Conservation (phyloP, 2,113 vertebrate species). For the Hippocampus guttulatus region DNA sequence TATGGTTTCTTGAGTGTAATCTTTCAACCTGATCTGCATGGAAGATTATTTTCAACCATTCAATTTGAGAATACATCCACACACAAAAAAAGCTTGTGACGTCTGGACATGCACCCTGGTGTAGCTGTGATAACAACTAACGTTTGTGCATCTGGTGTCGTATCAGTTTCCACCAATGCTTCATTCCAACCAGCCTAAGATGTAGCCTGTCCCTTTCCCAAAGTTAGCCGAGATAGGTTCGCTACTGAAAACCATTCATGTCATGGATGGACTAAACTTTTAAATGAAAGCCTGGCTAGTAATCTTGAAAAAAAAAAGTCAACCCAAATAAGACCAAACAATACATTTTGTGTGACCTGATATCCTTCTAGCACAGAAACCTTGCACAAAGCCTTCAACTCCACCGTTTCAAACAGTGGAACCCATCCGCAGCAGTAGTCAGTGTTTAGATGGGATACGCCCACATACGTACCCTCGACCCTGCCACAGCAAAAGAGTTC, state of each 20-base stretch:
- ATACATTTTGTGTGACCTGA: not conserved
- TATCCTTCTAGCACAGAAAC: not conserved
- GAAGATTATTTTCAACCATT: not conserved
- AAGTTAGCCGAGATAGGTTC: not conserved
- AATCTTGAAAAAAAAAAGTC: not conserved
- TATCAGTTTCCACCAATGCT: not conserved
- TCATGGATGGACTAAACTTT: not conserved
- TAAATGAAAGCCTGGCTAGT: not conserved
- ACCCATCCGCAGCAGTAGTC: not conserved
- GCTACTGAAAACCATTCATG: not conserved
- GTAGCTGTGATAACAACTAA: not conserved
- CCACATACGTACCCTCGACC: slow-evolving; percentile 3
- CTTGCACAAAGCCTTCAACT: not conserved
- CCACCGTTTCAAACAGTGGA: slow-evolving; percentile 9
- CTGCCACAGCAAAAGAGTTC: slow-evolving; percentile 13
- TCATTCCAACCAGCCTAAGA: not conserved
- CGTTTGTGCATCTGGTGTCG: not conserved
- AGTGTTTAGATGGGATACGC: slow-evolving; percentile 9
- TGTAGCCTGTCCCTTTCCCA: not conserved
- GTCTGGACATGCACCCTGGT: not conserved
- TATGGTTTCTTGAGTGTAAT: slow-evolving; percentile 1
- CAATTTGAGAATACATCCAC: not conserved
- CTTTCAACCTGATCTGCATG: not conserved
- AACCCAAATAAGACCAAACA: not conserved
- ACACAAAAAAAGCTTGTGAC: not conserved